Conservation (phyloP, 2,888 invertebrate genomes). For the Pachydiplax longipennis region DNA sequence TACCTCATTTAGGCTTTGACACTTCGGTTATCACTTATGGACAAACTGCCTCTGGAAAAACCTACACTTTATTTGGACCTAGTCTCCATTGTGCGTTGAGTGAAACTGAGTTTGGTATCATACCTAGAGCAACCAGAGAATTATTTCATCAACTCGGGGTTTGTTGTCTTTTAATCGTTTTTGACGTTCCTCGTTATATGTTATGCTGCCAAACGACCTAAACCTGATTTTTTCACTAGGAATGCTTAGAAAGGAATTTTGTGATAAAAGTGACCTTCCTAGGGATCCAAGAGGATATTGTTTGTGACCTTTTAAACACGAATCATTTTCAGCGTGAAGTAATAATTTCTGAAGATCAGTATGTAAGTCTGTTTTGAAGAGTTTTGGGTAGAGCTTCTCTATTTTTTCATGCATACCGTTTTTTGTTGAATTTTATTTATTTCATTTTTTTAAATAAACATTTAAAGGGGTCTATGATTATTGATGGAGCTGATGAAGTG, state of each 20-base stretch:
- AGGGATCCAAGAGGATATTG: slow-evolving; percentile 73
- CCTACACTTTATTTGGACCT: slow-evolving; percentile 75
- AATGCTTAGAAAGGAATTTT: slow-evolving; percentile 71
- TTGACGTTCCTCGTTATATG: background rate
- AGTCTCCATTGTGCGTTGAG: slow-evolving; percentile 68
- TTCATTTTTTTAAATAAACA: background rate
- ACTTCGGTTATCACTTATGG: slow-evolving; percentile 54
- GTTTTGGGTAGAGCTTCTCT: background rate
- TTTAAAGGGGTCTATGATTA: slow-evolving; percentile 49
- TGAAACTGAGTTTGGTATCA: slow-evolving; percentile 75
- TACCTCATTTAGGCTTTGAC: slow-evolving; percentile 68
- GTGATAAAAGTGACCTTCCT: slow-evolving; percentile 76
- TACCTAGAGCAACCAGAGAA: slow-evolving; percentile 75
- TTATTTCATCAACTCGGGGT: slow-evolving; percentile 69
- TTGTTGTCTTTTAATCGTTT: background rate
- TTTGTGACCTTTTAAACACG: slow-evolving; percentile 64
- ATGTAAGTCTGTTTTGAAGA: slow-evolving; percentile 48
- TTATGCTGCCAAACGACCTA: background rate
- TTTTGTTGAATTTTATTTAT: background rate
- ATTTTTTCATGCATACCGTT: background rate
- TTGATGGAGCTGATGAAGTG: slow-evolving; percentile 51
- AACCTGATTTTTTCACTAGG: slow-evolving; percentile 55
- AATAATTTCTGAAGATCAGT: slow-evolving; percentile 48
- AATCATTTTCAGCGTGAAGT: slow-evolving; percentile 55
- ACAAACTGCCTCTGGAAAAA: slow-evolving; percentile 70